Evolutionary conservation across 2,888 invertebrate genomes (phyloP).

Genomic region (Fragum sueziense): DNA sequence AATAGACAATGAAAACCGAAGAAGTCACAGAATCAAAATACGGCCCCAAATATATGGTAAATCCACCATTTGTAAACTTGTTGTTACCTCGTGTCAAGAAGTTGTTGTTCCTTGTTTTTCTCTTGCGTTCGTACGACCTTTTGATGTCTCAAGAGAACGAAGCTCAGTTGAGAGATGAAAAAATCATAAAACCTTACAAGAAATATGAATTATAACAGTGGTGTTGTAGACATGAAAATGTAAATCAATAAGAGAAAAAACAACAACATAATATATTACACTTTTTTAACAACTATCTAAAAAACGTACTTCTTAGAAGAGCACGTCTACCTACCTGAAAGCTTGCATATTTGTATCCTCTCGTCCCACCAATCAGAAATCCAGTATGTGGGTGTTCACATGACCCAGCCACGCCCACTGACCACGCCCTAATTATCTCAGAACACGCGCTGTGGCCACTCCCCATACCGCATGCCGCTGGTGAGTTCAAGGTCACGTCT

Average conservation of each 20-base stretch:
- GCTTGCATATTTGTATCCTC: conserved; percentile 26
- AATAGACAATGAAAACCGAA: too few relatives aligned
- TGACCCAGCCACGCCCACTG: conserved; percentile 49
- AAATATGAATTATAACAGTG: too few relatives aligned
- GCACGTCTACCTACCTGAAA: conserved; percentile 37
- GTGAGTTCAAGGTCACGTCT: neutral
- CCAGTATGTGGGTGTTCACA: conserved; percentile 29
- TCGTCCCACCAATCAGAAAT: conserved; percentile 35
- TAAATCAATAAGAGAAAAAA: too few relatives aligned
- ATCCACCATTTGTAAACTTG: neutral
- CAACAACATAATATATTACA: too few relatives aligned
- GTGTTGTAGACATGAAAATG: too few relatives aligned
- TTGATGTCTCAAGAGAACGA: too few relatives aligned
- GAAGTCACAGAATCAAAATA: neutral
- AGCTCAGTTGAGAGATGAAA: too few relatives aligned
- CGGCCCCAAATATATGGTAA: neutral
- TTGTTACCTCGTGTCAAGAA: neutral
- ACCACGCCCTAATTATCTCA: conserved; percentile 51
- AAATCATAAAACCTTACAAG: too few relatives aligned
- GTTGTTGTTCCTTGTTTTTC: neutral
- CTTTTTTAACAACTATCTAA: too few relatives aligned
- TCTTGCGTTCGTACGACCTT: too few relatives aligned
- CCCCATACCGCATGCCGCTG: conserved; percentile 14
- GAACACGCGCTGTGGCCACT: conserved; percentile 17
- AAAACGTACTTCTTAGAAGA: too few relatives aligned